Evolutionary conservation across 92 coral and sea anemone species (phyloP).

Genomic region (Epizoanthus illoricatus): DNA sequence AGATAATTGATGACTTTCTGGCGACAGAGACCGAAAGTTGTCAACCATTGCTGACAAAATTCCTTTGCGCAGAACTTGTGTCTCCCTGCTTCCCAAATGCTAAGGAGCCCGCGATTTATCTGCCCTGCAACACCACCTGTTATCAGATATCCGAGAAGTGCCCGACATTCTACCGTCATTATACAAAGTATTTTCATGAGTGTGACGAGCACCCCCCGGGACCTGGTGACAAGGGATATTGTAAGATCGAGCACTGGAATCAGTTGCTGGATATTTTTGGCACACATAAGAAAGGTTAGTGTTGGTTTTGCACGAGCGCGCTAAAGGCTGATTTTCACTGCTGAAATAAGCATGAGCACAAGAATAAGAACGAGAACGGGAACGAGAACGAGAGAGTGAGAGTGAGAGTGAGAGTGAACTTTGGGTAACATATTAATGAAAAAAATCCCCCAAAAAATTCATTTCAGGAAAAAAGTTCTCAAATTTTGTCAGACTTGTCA

Average conservation of each 20-base stretch:
- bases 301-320: no score
- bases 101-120: conserved; percentile 13
- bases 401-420: no score
- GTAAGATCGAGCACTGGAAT: conserved; percentile 12
- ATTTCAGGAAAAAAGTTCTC: no score
- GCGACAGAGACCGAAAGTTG: conserved; percentile 15
- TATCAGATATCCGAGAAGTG: conserved; percentile 11
- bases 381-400: no score
- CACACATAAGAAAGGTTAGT: conserved; percentile 11
- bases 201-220: conserved; percentile 13
- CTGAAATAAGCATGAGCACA: no score
- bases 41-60: conserved; percentile 6
- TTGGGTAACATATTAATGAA: no score
- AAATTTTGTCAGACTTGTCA: no score
- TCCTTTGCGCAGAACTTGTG: conserved; percentile 23
- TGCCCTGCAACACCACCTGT: conserved; percentile 38
- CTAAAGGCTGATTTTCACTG: no score
- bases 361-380: no score
- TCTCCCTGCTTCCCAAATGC: conserved; percentile 31
- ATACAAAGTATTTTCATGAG: conserved; percentile 13
- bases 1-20: background rate
- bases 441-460: no score
- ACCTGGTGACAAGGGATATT: conserved; percentile 16
- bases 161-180: conserved; percentile 11
- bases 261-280: conserved; percentile 16